phyloP scores from a whole-genome alignment of 2,113 vertebrate species.

The Uropsilus gracilis region DNA sequence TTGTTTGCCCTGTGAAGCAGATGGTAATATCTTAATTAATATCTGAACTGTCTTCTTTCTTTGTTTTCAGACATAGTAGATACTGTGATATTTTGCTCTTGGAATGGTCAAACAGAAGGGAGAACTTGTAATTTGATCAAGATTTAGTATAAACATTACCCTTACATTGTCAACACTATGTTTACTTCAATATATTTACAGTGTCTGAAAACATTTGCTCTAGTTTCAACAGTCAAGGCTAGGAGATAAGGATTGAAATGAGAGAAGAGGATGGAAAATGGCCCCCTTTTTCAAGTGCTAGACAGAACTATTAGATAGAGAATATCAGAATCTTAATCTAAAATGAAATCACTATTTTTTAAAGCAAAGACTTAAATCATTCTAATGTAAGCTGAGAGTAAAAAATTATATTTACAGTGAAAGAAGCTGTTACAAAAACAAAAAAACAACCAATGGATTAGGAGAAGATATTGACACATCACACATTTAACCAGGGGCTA shows the following conservation, averaged over 20 bases:
- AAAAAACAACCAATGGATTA: too few species aligned
- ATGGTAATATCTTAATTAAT: background rate
- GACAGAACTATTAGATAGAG: background rate
- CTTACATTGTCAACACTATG: background rate
- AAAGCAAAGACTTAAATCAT: background rate
- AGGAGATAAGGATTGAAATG: conserved; percentile 33
- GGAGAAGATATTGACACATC: too few species aligned
- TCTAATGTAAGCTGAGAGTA: background rate
- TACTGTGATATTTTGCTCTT: background rate
- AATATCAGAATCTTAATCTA: background rate
- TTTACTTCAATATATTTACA: conserved; percentile 44
- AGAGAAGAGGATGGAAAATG: background rate
- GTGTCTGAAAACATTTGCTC: conserved; percentile 42
- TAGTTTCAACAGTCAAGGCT: conserved; percentile 56
- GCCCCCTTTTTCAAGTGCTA: background rate
- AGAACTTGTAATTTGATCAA: background rate
- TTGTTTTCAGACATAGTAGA: background rate
- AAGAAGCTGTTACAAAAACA: too few species aligned
- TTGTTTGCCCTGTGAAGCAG: background rate
- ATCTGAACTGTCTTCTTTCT: background rate
- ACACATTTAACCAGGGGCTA: too few species aligned
- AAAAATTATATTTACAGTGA: background rate
- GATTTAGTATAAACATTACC: background rate
- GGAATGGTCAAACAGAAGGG: conserved; percentile 11
- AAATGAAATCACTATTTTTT: background rate